A percentile compares a stretch with the other conserved stretches of the same genome.
These are phyloP conservation scores for Sympetrum striolatum DNA, from an alignment of 2,888 invertebrate species.

Conservation along the genomic window DNA sequence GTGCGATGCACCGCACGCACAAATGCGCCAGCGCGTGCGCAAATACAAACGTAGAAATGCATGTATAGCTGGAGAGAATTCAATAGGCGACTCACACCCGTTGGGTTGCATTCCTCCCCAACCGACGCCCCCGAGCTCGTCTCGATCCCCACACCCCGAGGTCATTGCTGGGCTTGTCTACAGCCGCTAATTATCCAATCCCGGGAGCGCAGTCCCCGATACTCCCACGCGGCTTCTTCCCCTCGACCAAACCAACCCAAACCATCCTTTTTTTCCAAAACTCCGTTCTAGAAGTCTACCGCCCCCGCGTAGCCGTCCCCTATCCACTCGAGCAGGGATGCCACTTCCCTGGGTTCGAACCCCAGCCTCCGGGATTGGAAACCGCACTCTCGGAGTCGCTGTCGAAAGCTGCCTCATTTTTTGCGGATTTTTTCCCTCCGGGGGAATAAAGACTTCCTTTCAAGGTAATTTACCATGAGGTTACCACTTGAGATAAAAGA, in stretches of 20 bases:
- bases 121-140: neutral
- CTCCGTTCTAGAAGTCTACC: neutral
- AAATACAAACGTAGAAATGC: neutral
- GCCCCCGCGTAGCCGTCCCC: neutral
- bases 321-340: too few species aligned
- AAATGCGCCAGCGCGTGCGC: neutral
- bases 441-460: too few species aligned
- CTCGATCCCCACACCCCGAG: conserved; percentile 29
- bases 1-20: conserved; percentile 13
- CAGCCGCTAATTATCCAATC: conserved; percentile 38
- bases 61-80: conserved; percentile 24
- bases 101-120: neutral
- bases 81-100: neutral
- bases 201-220: neutral
- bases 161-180: conserved; percentile 23
- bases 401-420: too few species aligned
- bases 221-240: neutral
- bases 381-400: too few species aligned
- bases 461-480: too few species aligned
- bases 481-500: too few species aligned
- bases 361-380: too few species aligned
- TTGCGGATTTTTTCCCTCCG: too few species aligned
- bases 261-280: neutral
- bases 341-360: too few species aligned
- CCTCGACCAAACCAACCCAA: neutral